Conservation (phyloP, 2,113 vertebrate genomes). For the Sciurus niger region DNA sequence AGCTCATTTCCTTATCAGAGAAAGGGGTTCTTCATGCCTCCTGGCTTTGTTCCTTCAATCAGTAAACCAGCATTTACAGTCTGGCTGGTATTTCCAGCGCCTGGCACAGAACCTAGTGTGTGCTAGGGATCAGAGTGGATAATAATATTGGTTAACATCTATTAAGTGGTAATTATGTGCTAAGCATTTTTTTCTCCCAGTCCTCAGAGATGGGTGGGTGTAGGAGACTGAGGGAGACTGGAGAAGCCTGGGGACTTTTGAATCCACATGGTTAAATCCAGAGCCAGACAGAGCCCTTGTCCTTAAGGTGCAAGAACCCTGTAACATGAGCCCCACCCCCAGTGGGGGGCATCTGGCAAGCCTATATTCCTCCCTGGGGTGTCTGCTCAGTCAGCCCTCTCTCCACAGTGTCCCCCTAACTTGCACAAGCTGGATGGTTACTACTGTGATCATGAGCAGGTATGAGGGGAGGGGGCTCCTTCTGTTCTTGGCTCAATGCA, state of each 20-base stretch:
- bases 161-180: neutral
- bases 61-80: neutral
- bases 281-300: neutral
- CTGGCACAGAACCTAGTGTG: neutral
- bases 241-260: neutral
- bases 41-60: neutral
- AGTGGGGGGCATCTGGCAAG: neutral
- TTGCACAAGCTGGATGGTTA: slow-evolving; percentile 97
- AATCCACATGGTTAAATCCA: neutral
- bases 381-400: slow-evolving; percentile 49
- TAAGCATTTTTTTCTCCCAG: neutral
- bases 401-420: slow-evolving; percentile 94
- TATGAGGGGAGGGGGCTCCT: slow-evolving; percentile 67
- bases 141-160: neutral
- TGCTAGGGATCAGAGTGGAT: neutral
- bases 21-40: neutral
- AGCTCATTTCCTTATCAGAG: neutral
- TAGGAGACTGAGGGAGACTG: neutral
- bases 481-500: neutral
- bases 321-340: neutral
- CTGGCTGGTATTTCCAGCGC: neutral
- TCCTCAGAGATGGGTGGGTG: neutral
- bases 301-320: neutral
- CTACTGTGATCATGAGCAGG: slow-evolving; percentile 95
- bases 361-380: neutral